Percentiles rank a stretch among this genome's conserved stretches.
phyloP scores from a whole-genome alignment of 2,888 invertebrate species.

The Noctua janthe region DNA sequence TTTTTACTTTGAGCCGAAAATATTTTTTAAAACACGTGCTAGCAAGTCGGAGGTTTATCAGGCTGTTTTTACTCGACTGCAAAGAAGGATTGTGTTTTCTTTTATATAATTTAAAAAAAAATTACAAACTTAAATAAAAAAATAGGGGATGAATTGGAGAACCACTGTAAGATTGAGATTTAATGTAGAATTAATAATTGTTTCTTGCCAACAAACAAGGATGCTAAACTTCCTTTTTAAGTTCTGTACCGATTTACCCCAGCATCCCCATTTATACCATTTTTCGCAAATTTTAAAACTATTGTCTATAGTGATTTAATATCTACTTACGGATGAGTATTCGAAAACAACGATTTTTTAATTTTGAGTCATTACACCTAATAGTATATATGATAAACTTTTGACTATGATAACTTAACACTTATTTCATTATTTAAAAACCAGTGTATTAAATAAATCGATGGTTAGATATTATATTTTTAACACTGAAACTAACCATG shows the following conservation, averaged over 20 bases:
- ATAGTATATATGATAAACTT: slow-evolving; percentile 45
- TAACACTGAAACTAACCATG: slow-evolving; percentile 51
- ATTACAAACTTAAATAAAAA: neutral
- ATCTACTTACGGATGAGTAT: slow-evolving; percentile 8
- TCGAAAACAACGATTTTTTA: slow-evolving; percentile 29
- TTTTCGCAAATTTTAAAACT: neutral
- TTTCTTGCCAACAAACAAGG: neutral
- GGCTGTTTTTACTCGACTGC: neutral
- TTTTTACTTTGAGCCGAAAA: slow-evolving; percentile 39
- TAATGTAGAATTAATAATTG: neutral
- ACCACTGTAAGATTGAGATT: neutral
- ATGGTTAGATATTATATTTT: slow-evolving; percentile 46
- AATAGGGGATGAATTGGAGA: neutral
- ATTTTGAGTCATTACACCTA: slow-evolving; percentile 7
- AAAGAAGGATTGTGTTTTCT: neutral
- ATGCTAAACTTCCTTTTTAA: neutral
- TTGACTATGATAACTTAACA: slow-evolving; percentile 45
- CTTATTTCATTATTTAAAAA: slow-evolving; percentile 46
- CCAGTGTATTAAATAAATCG: slow-evolving; percentile 63
- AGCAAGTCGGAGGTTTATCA: slow-evolving; percentile 46
- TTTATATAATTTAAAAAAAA: neutral
- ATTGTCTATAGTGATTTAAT: neutral
- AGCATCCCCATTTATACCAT: neutral
- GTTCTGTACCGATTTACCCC: neutral
- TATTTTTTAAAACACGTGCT: slow-evolving; percentile 28